phyloP scores from a whole-genome alignment of 2,797 vertebrate species.

The Phylloscopus collybita region DNA sequence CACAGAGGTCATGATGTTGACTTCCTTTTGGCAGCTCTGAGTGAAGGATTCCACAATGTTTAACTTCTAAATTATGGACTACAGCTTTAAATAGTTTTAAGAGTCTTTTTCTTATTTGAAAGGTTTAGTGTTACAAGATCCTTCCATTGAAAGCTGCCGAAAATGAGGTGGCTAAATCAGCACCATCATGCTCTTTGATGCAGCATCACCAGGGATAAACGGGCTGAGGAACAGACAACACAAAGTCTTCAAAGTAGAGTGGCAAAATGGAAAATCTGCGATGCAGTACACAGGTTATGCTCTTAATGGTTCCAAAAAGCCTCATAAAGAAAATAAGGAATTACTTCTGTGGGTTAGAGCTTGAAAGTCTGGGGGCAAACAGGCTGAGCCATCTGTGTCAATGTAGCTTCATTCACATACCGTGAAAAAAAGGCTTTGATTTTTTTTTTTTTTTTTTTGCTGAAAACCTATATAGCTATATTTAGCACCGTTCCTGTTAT shows the following conservation, averaged over 20 bases:
- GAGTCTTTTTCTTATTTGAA: not conserved
- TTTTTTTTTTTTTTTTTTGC: not conserved
- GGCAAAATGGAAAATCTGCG: conserved; percentile 8
- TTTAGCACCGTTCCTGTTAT: not conserved
- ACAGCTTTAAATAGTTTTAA: conserved; percentile 16
- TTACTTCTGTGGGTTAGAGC: not conserved
- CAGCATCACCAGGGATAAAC: not conserved
- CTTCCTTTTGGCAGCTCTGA: conserved; percentile 12
- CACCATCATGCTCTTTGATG: conserved; percentile 10
- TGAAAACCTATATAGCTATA: not conserved
- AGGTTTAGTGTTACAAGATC: conserved; percentile 14
- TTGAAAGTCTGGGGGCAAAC: conserved; percentile 4
- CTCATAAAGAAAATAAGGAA: not conserved
- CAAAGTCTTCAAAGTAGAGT: not conserved
- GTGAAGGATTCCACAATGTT: not conserved
- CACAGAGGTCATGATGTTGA: not conserved
- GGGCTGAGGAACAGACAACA: not conserved
- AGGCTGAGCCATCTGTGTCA: not conserved
- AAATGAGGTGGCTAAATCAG: conserved; percentile 42
- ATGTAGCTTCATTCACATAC: not conserved
- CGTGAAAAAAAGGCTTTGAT: not conserved
- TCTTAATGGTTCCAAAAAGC: conserved; percentile 18
- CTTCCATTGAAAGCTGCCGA: not conserved
- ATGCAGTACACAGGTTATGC: not conserved
- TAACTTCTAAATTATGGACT: conserved; percentile 8